Conservation (phyloP, 2,113 vertebrate genomes). For the Oenanthe oenanthe region DNA sequence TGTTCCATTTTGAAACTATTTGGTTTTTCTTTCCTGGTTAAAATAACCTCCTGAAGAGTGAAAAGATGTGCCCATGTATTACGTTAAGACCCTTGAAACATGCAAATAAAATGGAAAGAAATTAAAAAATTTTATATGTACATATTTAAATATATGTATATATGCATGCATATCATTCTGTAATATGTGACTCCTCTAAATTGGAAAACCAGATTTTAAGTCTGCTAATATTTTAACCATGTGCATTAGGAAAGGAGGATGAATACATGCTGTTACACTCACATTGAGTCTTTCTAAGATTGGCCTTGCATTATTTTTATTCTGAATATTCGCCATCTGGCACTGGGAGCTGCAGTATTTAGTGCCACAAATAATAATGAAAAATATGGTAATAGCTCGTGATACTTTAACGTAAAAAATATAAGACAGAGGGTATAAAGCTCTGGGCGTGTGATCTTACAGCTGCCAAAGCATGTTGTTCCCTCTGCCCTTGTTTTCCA, state of each 20-base stretch:
- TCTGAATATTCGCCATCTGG: constrained; percentile 64
- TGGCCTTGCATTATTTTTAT: constrained; percentile 61
- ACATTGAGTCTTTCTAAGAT: constrained; percentile 45
- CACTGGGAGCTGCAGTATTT: constrained; percentile 44
- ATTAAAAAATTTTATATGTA: not conserved
- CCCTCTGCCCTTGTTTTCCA: constrained; percentile 57
- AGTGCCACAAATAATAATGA: constrained; percentile 66
- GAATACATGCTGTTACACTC: constrained; percentile 49
- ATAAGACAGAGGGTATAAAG: constrained; percentile 53
- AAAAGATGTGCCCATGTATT: not conserved
- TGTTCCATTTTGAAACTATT: constrained; percentile 27
- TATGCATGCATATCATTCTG: not conserved
- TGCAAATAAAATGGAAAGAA: not conserved
- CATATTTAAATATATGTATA: not conserved
- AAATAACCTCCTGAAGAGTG: not conserved
- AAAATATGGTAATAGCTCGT: constrained; percentile 50
- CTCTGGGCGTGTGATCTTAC: constrained; percentile 17
- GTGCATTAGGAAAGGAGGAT: constrained; percentile 17
- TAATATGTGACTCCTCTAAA: not conserved
- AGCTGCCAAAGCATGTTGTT: constrained; percentile 49
- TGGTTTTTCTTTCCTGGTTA: not conserved
- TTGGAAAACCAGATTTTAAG: constrained; percentile 32
- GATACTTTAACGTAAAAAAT: constrained; percentile 61
- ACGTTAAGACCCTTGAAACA: not conserved
- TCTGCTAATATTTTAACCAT: constrained; percentile 56